Conservation (phyloP, 2,113 vertebrate genomes). For the Phocoena phocoena region DNA sequence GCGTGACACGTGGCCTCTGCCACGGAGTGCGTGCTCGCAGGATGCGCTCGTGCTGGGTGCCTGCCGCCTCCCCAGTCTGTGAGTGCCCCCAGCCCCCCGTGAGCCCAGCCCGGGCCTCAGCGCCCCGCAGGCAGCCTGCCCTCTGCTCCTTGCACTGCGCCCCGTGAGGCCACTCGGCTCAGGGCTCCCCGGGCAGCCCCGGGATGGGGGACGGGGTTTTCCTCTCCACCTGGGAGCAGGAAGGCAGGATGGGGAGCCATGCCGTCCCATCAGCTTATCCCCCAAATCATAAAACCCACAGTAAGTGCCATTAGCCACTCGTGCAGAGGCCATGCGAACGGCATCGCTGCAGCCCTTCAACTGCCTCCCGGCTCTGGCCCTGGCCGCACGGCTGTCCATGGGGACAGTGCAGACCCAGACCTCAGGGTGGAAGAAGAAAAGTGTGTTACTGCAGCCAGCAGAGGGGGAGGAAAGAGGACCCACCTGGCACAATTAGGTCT, state of each 20-base stretch:
- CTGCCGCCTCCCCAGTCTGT: no score
- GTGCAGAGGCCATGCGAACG: constrained; percentile 56
- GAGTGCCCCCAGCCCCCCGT: no score
- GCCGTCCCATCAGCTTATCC: constrained; percentile 72
- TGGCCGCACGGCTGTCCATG: constrained; percentile 70
- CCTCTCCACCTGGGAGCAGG: not conserved
- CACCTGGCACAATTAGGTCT: fast-evolving
- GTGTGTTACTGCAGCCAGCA: not conserved
- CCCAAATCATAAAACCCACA: constrained; percentile 53
- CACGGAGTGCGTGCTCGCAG: fast-evolving
- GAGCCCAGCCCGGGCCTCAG: not conserved
- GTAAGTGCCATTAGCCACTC: constrained; percentile 58
- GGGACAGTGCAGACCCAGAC: constrained; percentile 75
- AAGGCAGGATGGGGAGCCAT: not conserved
- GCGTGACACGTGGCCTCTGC: not conserved
- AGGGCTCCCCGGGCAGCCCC: not conserved
- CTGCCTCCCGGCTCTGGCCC: constrained; percentile 71
- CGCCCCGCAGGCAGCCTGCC: not conserved
- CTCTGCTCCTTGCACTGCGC: not conserved
- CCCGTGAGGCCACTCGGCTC: not conserved
- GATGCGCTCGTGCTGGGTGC: fast-evolving
- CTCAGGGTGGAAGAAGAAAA: fast-evolving
- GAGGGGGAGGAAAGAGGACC: no score
- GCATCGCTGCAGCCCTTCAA: constrained; percentile 72
- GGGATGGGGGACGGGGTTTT: not conserved